A percentile compares a stretch with the other conserved stretches of the same genome.
phyloP scores from a whole-genome alignment of 2,113 vertebrate species.

The Echinops telfairi region DNA sequence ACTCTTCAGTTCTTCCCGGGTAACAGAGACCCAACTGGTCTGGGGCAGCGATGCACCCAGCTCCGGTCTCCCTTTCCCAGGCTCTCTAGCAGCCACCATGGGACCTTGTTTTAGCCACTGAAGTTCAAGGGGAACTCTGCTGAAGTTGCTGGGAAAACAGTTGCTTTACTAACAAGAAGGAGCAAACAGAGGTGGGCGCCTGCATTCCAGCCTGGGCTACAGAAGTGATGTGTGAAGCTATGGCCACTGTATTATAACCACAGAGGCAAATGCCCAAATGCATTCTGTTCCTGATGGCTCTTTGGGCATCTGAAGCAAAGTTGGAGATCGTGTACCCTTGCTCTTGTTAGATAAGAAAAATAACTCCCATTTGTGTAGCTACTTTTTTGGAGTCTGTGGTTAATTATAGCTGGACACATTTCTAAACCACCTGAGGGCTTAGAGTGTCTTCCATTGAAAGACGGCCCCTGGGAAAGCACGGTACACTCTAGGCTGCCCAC shows the following conservation, averaged over 20 bases:
- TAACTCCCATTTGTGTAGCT: background rate
- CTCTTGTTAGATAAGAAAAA: background rate
- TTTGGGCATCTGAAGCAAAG: background rate
- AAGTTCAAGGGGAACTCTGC: background rate
- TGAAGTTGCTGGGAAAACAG: background rate
- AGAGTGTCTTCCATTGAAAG: background rate
- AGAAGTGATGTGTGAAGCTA: background rate
- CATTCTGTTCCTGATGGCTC: background rate
- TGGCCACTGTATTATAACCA: background rate
- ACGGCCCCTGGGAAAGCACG: background rate
- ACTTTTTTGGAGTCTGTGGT: background rate
- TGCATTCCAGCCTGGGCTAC: slow-evolving; percentile 2
- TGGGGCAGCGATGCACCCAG: background rate
- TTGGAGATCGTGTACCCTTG: background rate
- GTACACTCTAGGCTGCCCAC: background rate
- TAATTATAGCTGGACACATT: background rate
- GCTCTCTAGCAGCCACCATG: background rate
- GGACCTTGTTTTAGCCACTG: background rate
- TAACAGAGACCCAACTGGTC: background rate
- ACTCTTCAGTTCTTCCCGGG: background rate
- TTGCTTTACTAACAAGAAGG: slow-evolving; percentile 4
- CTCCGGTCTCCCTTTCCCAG: slow-evolving; percentile 6
- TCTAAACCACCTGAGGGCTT: background rate
- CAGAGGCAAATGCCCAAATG: background rate
- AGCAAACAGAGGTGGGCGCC: background rate